Evolutionary conservation across 2,797 vertebrate species (phyloP).

Genomic region (Cygnus olor): DNA sequence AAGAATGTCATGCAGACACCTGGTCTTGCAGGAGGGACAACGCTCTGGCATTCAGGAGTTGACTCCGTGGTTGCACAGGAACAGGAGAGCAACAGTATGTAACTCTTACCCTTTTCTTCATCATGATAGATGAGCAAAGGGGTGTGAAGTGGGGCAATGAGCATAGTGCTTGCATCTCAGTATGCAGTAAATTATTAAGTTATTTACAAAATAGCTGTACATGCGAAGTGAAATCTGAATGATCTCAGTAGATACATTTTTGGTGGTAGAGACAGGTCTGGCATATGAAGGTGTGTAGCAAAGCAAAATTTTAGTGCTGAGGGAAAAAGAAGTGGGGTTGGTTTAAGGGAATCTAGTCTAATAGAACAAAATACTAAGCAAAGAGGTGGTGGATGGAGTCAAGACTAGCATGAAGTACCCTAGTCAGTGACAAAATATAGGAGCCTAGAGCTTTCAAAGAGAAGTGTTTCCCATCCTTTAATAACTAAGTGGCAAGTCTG

Average conservation of each 20-base stretch:
- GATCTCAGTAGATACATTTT: background rate
- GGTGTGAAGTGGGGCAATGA: background rate
- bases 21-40: background rate
- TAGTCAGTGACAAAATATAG: background rate
- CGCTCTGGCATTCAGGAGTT: background rate
- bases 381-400: background rate
- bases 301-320: background rate
- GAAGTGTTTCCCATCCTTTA: background rate
- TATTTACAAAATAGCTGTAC: background rate
- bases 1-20: constrained; percentile 16
- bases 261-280: background rate
- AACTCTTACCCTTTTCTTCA: background rate
- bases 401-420: background rate
- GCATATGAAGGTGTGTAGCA: background rate
- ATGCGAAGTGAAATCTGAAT: background rate
- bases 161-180: background rate
- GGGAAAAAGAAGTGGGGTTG: background rate
- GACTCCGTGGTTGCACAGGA: background rate
- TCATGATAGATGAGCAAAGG: background rate
- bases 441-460: background rate
- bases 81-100: constrained; percentile 72
- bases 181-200: background rate
- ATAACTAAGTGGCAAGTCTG: background rate
- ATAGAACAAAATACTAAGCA: background rate
- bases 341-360: background rate